A percentile compares a stretch with the other conserved stretches of the same genome.
Conservation (phyloP, 2,797 vertebrate genomes). For the Myotis daubentonii region DNA sequence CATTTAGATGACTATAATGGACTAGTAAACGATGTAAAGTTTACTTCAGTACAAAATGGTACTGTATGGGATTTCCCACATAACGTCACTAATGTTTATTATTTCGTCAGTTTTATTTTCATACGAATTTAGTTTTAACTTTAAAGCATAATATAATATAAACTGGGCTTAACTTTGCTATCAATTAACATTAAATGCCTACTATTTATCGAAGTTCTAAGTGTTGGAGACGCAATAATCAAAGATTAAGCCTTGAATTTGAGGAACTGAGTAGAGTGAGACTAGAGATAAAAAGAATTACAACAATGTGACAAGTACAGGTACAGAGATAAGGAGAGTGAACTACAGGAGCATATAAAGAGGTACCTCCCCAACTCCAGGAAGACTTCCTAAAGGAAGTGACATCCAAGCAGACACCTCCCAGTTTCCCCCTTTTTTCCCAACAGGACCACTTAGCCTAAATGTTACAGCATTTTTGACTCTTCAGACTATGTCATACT, state of each 20-base stretch:
- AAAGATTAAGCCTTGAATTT: background rate
- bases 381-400: background rate
- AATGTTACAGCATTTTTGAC: background rate
- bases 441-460: background rate
- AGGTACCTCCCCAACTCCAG: background rate
- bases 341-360: accelerated
- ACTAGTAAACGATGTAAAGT: background rate
- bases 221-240: background rate
- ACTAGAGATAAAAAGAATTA: background rate
- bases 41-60: background rate
- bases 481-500: background rate
- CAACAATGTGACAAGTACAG: background rate
- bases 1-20: background rate
- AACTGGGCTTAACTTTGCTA: background rate
- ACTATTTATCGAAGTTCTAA: background rate
- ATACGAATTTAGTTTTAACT: constrained; percentile 13
- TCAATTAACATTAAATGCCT: background rate
- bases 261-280: background rate
- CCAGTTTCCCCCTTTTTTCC: background rate
- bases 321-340: background rate
- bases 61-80: background rate
- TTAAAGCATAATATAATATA: background rate
- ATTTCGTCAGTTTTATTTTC: constrained; percentile 39
- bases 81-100: background rate
- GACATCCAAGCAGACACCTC: background rate